phyloP scores from a whole-genome alignment of 2,113 vertebrate species.

The Vulpes vulpes region DNA sequence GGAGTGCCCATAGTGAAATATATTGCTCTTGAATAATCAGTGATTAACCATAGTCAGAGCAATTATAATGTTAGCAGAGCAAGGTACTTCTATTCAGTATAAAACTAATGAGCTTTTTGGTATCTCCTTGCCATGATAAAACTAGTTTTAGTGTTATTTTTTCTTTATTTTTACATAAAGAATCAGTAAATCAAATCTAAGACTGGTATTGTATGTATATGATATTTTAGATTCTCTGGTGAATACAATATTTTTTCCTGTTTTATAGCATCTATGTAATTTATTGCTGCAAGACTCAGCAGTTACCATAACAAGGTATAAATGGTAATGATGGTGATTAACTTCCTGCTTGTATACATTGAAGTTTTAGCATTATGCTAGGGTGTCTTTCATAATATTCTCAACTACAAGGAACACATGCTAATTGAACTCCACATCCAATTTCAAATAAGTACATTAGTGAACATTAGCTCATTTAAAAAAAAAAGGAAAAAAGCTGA shows the following conservation, averaged over 20 bases:
- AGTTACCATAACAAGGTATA: constrained; percentile 80
- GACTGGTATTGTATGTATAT: constrained; percentile 36
- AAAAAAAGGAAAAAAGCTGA: constrained; percentile 51
- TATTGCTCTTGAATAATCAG: neutral
- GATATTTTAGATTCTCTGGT: constrained; percentile 71
- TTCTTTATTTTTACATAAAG: constrained; percentile 68
- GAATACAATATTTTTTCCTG: constrained; percentile 61
- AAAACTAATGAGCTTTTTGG: neutral
- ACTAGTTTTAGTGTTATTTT: neutral
- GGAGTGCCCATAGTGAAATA: neutral
- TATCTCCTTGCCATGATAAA: neutral
- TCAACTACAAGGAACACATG: constrained; percentile 53
- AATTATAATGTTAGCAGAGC: neutral
- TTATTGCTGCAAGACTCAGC: constrained; percentile 79
- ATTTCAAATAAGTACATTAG: constrained; percentile 70
- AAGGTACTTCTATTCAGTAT: neutral
- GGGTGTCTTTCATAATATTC: constrained; percentile 76
- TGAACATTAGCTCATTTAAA: constrained; percentile 59
- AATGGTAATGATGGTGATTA: constrained; percentile 84
- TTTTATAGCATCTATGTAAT: constrained; percentile 77
- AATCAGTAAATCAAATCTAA: constrained; percentile 72
- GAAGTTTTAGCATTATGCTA: constrained; percentile 76
- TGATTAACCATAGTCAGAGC: neutral
- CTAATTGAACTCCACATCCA: constrained; percentile 76
- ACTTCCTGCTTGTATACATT: constrained; percentile 70